Evolutionary conservation across 2,113 vertebrate species (phyloP).

Genomic region (Dipodomys stephensi): DNA sequence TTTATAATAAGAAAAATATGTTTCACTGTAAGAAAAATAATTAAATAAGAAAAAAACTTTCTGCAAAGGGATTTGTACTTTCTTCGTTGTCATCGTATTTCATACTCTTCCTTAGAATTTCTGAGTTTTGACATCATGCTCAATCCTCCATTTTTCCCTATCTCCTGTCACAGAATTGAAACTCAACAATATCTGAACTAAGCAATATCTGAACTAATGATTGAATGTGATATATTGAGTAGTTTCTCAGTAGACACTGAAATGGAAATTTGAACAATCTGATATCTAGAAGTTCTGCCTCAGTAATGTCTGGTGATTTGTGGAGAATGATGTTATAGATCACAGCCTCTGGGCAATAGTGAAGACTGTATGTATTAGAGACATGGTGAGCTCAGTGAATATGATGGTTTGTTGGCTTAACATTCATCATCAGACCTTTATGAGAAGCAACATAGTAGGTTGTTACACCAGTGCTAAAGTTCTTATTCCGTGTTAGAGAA

Average conservation of each 20-base stretch:
- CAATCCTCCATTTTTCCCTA: not conserved
- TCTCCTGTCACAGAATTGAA: not conserved
- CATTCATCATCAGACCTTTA: not conserved
- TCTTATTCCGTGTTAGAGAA: not conserved
- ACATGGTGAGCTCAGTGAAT: not conserved
- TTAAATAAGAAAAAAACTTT: too few relatives aligned
- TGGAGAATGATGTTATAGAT: not conserved
- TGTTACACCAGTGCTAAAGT: too few relatives aligned
- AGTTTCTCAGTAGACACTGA: not conserved
- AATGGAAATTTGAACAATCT: not conserved
- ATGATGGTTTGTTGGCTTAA: not conserved
- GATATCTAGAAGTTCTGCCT: not conserved
- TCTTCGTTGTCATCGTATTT: not conserved
- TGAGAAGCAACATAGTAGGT: not conserved
- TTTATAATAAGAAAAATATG: not conserved
- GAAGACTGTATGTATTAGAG: not conserved
- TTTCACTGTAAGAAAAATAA: not conserved
- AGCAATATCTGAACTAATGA: not conserved
- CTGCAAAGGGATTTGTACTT: not conserved
- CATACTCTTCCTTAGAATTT: not conserved
- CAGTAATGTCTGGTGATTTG: not conserved
- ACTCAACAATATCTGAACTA: not conserved
- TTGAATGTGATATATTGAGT: not conserved
- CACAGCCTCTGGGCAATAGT: not conserved
- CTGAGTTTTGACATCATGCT: not conserved